Base-by-base conservation (phyloP, 2,888 invertebrate species). In the Temnothorax unifasciatus region DNA sequence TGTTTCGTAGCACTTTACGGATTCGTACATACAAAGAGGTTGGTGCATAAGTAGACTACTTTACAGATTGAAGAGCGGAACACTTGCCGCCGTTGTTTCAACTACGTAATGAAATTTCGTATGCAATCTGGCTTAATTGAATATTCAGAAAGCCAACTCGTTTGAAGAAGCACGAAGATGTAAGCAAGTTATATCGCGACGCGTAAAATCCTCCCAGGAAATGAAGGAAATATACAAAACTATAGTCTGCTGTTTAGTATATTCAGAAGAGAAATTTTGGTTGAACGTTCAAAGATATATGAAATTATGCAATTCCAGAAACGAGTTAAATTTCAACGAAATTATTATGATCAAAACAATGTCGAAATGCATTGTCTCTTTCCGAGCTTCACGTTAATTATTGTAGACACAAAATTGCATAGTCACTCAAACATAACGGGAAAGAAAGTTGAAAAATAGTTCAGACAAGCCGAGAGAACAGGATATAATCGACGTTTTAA, bases 71-170 rank as follows among this genome's bases (percentile, higher is more conserved):
- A 79, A 85, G 54, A 81, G 75, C 77, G 25, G 63, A 64, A 83
- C 54, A 69, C 64, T 77, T 71, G 77, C 50, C n/a, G 52, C 68
- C 54, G 77, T 38, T 75, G 75, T 77, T 75, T 69, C 74, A 76
- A 71, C 76, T 71, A 47, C 82, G 66, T 73, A 63, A 77, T 68
- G 83, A 73, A 84, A 88, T 88, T 86, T 86, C 66, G 69, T 83
- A 81, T 82, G 86, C 88, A 57, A 84, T 86, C 83, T 86, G 63
- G 64, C 57, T 77, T 88, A 88, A 88, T 88, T 88, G 86, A 88
- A 86, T 88, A 88, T 88, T 88, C 88, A 81, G 64, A 83, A 71
- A 84, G 88, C 44, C 54, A 83, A 69, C 21, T 50, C 64, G 81
- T 83, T 82, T 81, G 73, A 81, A 63, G 75, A 73, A 79, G 52